These are phyloP conservation scores for Percopsis transmontana DNA, from an alignment of 2,113 vertebrate species.

Conservation along the genomic window DNA sequence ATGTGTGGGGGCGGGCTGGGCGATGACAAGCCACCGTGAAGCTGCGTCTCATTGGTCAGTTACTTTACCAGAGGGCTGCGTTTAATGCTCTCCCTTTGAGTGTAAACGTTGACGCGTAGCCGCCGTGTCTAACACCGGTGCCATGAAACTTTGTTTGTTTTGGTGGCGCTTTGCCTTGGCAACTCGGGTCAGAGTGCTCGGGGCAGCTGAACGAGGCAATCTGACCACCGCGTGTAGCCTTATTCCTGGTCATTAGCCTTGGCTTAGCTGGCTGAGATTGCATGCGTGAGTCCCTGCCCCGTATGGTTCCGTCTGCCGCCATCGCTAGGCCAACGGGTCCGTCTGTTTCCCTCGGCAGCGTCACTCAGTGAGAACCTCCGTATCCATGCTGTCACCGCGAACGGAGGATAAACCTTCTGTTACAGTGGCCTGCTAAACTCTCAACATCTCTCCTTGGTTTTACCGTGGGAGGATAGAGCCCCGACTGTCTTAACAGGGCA, in stretches of 20 bases:
- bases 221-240: conserved; percentile 16
- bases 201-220: conserved; percentile 30
- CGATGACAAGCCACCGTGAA: conserved; percentile 64
- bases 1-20: conserved; percentile 29
- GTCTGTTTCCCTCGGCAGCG: conserved; percentile 27
- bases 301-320: conserved; percentile 9
- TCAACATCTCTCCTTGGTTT: conserved; percentile 47
- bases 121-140: conserved; percentile 34
- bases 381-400: conserved; percentile 35
- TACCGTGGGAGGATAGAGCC: conserved; percentile 46
- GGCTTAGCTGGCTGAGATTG: conserved; percentile 1
- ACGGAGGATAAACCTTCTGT: conserved; percentile 33
- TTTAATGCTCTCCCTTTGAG: conserved; percentile 50
- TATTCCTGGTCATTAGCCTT: neutral
- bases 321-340: conserved; percentile 1
- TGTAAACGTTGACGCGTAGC: conserved; percentile 43
- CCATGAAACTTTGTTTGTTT: conserved; percentile 56
- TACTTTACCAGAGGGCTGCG: conserved; percentile 10
- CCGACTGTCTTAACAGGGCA: conserved; percentile 43
- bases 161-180: conserved; percentile 4
- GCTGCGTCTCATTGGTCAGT: conserved; percentile 36
- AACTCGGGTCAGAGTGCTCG: conserved; percentile 29
- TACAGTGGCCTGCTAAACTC: conserved; percentile 32
- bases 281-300: conserved; percentile 5
- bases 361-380: conserved; percentile 19